Evolutionary conservation across 2,797 vertebrate species (phyloP).

Genomic region (Peromyscus attwateri): DNA sequence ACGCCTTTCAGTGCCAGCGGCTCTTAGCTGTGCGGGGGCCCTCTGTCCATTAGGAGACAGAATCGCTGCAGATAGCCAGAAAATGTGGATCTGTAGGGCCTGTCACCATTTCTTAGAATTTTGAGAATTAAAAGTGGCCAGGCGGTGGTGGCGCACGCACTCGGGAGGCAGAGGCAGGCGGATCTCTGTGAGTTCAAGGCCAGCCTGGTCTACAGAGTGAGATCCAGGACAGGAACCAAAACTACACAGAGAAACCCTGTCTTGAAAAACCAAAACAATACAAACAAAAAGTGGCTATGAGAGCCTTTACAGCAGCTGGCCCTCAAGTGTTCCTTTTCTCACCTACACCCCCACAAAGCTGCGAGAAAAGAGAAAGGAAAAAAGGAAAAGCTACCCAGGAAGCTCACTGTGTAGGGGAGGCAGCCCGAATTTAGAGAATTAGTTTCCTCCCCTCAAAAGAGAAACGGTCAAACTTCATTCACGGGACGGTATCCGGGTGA

Average conservation of each 20-base stretch:
- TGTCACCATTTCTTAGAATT: not conserved
- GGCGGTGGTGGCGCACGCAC: too few relatives aligned
- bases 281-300: not conserved
- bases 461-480: not conserved
- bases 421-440: not conserved
- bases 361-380: not conserved
- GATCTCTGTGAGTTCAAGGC: too few relatives aligned
- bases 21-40: not conserved
- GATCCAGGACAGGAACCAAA: too few relatives aligned
- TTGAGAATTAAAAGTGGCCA: not conserved
- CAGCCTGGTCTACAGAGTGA: too few relatives aligned
- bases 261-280: too few relatives aligned
- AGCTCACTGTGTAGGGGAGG: too few relatives aligned
- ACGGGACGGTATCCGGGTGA: not conserved
- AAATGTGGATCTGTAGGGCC: too few relatives aligned
- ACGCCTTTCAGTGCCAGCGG: not conserved
- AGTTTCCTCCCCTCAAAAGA: not conserved
- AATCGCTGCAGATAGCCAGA: not conserved
- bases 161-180: too few relatives aligned
- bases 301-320: not conserved
- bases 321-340: not conserved
- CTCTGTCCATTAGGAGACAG: not conserved
- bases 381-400: not conserved
- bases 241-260: too few relatives aligned
- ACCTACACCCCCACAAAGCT: not conserved